A percentile compares a stretch with the other conserved stretches of the same genome.
Conservation (phyloP, 2,113 vertebrate genomes). For the Platysternon megacephalum region DNA sequence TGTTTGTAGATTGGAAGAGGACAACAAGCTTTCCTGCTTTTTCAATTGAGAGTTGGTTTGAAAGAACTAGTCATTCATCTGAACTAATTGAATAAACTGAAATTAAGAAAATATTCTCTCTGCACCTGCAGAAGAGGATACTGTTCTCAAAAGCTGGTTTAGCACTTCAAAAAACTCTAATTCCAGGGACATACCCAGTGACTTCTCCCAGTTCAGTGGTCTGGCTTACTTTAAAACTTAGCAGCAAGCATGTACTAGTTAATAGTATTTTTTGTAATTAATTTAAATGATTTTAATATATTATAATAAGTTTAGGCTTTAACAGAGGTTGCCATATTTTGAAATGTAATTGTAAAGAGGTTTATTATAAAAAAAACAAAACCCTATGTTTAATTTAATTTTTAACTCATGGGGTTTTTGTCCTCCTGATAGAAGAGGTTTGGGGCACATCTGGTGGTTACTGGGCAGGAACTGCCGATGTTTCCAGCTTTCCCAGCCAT, state of each 20-base stretch:
- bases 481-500: not conserved
- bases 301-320: not conserved
- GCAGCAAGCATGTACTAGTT: not conserved
- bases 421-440: not conserved
- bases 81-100: not conserved
- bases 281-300: not conserved
- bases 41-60: not conserved
- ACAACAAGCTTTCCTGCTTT: not conserved
- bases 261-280: not conserved
- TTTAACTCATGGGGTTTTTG: not conserved
- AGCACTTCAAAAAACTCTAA: not conserved
- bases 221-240: not conserved
- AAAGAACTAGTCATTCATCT: not conserved
- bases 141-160: not conserved
- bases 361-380: not conserved
- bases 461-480: not conserved
- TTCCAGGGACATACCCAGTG: not conserved
- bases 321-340: not conserved
- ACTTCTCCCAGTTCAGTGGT: not conserved
- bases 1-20: not conserved
- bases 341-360: not conserved
- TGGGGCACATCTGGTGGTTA: not conserved
- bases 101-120: not conserved
- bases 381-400: not conserved
- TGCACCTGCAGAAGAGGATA: not conserved